These are phyloP conservation scores for Acrossocheilus wenchowensis DNA, from an alignment of 2,797 vertebrate genomes.

Conservation along the genomic window DNA sequence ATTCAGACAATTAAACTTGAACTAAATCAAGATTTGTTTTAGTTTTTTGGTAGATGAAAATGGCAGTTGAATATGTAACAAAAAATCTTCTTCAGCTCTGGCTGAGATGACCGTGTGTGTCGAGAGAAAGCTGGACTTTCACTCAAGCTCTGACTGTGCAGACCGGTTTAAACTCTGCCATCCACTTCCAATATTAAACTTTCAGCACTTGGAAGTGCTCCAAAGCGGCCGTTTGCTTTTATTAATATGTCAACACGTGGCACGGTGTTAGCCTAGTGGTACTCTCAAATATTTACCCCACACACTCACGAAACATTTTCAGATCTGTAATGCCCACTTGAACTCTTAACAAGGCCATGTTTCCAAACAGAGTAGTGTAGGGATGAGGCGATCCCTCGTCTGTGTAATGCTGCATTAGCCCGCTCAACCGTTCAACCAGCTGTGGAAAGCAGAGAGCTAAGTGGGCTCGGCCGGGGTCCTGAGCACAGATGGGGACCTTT, in stretches of 20 bases:
- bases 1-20: not conserved
- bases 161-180: conserved; percentile 59
- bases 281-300: conserved; percentile 72
- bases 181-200: conserved; percentile 66
- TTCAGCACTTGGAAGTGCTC: conserved; percentile 70
- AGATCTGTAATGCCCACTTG: conserved; percentile 76
- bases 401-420: conserved; percentile 76
- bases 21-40: not conserved
- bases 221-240: conserved; percentile 73
- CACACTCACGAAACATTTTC: conserved; percentile 60
- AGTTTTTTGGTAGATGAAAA: not conserved
- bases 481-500: conserved; percentile 75
- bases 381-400: conserved; percentile 57
- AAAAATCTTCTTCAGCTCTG: not conserved
- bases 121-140: not conserved
- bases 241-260: conserved; percentile 72
- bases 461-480: conserved; percentile 64
- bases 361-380: conserved; percentile 66
- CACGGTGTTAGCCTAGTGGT: conserved; percentile 65
- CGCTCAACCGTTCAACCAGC: conserved; percentile 74
- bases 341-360: conserved; percentile 69
- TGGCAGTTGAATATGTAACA: not conserved
- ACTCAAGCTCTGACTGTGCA: not conserved
- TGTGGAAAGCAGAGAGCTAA: conserved; percentile 65
- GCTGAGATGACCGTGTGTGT: not conserved